These are phyloP conservation scores for Apeira syringaria DNA, from an alignment of 2,888 invertebrate genomes.

Conservation along the genomic window DNA sequence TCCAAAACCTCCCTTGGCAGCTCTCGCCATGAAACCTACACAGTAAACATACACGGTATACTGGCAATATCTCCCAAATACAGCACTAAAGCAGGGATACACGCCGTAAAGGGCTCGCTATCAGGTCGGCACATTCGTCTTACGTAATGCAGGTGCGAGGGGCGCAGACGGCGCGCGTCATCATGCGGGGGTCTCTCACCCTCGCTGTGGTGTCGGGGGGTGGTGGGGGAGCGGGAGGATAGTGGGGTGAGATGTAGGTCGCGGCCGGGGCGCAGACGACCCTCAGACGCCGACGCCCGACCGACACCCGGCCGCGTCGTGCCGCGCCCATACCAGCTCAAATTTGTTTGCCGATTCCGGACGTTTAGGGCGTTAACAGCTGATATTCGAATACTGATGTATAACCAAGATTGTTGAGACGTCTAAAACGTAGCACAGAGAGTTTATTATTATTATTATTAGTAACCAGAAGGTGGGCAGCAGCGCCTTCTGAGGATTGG, in stretches of 20 bases:
- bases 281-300: conserved; percentile 63
- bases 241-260: conserved; percentile 63
- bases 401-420: neutral
- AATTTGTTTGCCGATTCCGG: conserved; percentile 34
- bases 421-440: neutral
- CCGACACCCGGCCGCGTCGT: conserved; percentile 48
- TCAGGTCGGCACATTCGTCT: conserved; percentile 56
- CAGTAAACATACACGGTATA: conserved; percentile 4
- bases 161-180: conserved; percentile 39
- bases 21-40: neutral
- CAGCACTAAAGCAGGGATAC: conserved; percentile 12
- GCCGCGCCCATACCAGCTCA: conserved; percentile 41
- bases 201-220: conserved; percentile 29
- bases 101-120: conserved; percentile 33
- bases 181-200: conserved; percentile 45
- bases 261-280: conserved; percentile 74
- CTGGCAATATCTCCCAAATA: conserved; percentile 13
- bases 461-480: too few species aligned
- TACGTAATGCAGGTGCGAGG: conserved; percentile 68
- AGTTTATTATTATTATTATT: too few species aligned
- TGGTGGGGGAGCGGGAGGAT: conserved; percentile 30
- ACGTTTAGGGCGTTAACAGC: conserved; percentile 30
- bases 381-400: conserved; percentile 20
- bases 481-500: too few species aligned
- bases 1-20: too few species aligned